Evolutionary conservation across 2,888 invertebrate genomes (phyloP), one percentile per base, ranked within the genome.

Genomic region (Volucella bombylans): DNA sequence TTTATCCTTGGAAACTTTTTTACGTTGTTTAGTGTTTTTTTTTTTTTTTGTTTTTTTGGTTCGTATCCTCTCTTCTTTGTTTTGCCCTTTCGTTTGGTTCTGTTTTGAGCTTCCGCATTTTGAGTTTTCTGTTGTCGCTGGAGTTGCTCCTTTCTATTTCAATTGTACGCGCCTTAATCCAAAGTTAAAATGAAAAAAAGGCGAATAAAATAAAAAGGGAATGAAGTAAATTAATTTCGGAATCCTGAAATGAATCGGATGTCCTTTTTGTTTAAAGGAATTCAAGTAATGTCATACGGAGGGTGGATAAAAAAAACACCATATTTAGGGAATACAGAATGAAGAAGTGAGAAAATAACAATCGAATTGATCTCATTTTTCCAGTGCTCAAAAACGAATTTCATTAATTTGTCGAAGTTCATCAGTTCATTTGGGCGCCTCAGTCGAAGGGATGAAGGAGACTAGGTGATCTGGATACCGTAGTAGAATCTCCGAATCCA

Each of bases 1-100:
- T 90, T 89, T 86, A 89, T 88, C 88, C 88, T 89, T 87, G 82
- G 89, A 88, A 89, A 88, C 87, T 88, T 87, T 18, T 87, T 87
- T 73, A 59, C 72, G 6, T 31, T 55, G 68, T 77, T 82, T 85
- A 2, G 2, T 23, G 18, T 2, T 2, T 23, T 23, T 23, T 23
- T 23, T 85, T 87, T 87, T 87, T 87, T 87, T 89, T 88, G 88
- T 88, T 87, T 87, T 87, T 87, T 87, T 89, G 88, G 88, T 88
- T 88, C 1, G 31, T 45, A 89, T 31, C 31, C 4, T 31, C 31
- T 4, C 31, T 31, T 31, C 31, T 31, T 88, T 89, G 88, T 88
- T 89, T 89, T 89, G 89, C 87, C 88, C 87, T 89, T 89, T 88
- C 89, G 89, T 88, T 88, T 79, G 74, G 68, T 71, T 74, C 1